These are phyloP conservation scores for Eupsittula cactorum DNA, from an alignment of 2,113 vertebrate genomes.

Conservation along the genomic window DNA sequence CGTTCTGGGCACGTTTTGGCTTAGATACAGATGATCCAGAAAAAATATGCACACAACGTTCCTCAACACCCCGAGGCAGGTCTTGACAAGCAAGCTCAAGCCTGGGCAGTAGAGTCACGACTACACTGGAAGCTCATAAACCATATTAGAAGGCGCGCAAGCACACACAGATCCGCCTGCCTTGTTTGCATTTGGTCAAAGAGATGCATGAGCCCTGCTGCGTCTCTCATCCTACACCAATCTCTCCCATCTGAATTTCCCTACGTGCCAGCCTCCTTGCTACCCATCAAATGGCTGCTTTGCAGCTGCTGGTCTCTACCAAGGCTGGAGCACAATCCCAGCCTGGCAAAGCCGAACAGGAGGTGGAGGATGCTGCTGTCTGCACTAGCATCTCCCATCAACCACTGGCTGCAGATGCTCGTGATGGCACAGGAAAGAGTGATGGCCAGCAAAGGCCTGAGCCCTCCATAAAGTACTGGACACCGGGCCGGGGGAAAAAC, in stretches of 20 bases:
- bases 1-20: fast-evolving
- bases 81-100: not conserved
- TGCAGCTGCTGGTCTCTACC: not conserved
- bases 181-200: not conserved
- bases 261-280: not conserved
- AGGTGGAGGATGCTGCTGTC: not conserved
- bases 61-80: not conserved
- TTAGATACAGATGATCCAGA: not conserved
- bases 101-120: not conserved
- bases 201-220: not conserved
- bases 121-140: not conserved
- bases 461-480: not conserved
- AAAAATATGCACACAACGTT: fast-evolving
- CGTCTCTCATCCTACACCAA: fast-evolving
- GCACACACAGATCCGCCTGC: fast-evolving
- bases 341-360: not conserved
- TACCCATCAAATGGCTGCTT: fast-evolving
- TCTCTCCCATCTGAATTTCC: not conserved
- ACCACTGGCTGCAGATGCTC: not conserved
- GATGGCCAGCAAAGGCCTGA: constrained; percentile 9
- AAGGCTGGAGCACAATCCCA: fast-evolving
- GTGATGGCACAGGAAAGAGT: not conserved
- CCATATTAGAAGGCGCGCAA: fast-evolving
- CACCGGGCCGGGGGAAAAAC: not conserved
- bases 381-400: not conserved